Evolutionary conservation across 2,797 vertebrate genomes (phyloP).

Genomic region (Calcarius lapponicus): DNA sequence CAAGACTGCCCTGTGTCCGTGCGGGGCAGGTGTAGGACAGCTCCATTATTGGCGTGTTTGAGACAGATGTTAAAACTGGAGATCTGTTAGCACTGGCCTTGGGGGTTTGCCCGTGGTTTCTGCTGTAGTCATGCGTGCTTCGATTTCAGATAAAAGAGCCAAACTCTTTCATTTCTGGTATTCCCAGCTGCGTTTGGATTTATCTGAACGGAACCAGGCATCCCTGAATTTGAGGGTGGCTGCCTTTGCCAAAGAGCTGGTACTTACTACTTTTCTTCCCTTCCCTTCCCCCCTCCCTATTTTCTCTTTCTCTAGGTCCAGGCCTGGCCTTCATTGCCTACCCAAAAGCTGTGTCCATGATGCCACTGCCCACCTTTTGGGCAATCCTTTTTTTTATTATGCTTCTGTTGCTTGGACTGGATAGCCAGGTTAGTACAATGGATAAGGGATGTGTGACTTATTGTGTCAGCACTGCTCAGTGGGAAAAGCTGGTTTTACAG

Average conservation of each 20-base stretch:
- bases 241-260: neutral
- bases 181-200: slow-evolving; percentile 72
- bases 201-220: slow-evolving; percentile 65
- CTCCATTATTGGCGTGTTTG: slow-evolving; percentile 47
- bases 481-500: neutral
- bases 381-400: slow-evolving; percentile 99
- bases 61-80: slow-evolving; percentile 70
- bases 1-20: neutral
- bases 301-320: slow-evolving; percentile 86
- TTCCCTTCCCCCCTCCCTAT: slow-evolving; percentile 69
- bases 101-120: slow-evolving; percentile 43
- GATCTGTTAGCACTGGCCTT: slow-evolving; percentile 39
- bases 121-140: slow-evolving; percentile 64
- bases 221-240: slow-evolving; percentile 55
- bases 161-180: slow-evolving; percentile 68
- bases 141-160: slow-evolving; percentile 69
- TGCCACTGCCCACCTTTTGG: slow-evolving; percentile 98
- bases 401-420: slow-evolving; percentile 98
- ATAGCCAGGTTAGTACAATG: slow-evolving; percentile 91
- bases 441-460: neutral
- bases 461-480: neutral
- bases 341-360: slow-evolving; percentile 99
- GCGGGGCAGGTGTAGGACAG: slow-evolving; percentile 4
- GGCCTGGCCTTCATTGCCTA: slow-evolving; percentile 99
- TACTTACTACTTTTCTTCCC: slow-evolving; percentile 72